Percentiles rank a stretch among this genome's conserved stretches.
These are phyloP conservation scores for Cotesia chilonis DNA, from an alignment of 1,140 invertebrate genomes.

Conservation along the genomic window DNA sequence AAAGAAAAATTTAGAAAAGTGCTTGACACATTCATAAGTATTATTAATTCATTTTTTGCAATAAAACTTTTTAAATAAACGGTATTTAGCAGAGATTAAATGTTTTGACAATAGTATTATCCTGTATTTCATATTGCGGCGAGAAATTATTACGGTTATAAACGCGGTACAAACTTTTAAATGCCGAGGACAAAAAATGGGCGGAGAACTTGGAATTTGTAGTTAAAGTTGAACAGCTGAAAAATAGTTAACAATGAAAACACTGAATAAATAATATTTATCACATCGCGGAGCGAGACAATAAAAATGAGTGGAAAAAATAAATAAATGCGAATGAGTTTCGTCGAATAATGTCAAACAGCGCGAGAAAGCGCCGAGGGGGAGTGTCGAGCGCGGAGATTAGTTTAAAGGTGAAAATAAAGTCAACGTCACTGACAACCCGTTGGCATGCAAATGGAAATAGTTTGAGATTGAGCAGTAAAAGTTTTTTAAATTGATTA, in stretches of 20 bases:
- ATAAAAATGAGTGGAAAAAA: too few species aligned
- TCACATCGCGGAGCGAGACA: too few species aligned
- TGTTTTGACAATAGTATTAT: background rate
- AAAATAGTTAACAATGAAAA: too few species aligned
- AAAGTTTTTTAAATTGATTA: slow-evolving; percentile 47
- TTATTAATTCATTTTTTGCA: background rate
- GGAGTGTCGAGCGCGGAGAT: background rate
- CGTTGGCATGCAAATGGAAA: slow-evolving; percentile 42
- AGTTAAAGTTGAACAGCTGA: slow-evolving; percentile 14
- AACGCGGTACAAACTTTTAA: background rate
- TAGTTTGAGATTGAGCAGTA: slow-evolving; percentile 34
- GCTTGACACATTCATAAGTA: too few species aligned
- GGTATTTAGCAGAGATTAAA: background rate
- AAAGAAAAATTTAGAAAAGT: too few species aligned
- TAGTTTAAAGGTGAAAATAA: slow-evolving; percentile 34
- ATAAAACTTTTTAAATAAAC: background rate
- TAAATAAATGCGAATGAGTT: too few species aligned
- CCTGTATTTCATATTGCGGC: too few species aligned
- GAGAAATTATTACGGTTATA: background rate
- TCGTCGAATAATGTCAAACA: background rate
- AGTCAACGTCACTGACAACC: slow-evolving; percentile 39
- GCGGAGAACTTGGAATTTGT: slow-evolving; percentile 11
- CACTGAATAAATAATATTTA: too few species aligned
- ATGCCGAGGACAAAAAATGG: slow-evolving; percentile 17
- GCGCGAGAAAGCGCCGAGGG: background rate